Base-by-base conservation (phyloP, 2,797 vertebrate genomes). In the Naso thynnoides region DNA sequence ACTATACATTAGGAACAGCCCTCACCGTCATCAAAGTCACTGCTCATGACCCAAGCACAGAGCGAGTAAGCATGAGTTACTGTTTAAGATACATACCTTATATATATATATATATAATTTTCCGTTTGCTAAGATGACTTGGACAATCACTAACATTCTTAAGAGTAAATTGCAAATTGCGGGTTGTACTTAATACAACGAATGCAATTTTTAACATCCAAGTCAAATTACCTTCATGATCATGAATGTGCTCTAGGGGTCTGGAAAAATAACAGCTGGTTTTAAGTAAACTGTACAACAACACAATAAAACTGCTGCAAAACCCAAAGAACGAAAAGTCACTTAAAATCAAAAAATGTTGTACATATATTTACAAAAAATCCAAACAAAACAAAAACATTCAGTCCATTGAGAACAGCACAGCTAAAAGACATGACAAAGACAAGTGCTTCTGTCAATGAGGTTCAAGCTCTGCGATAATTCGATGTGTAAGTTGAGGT, bases 281-380 rank as follows among this genome's bases (percentile, higher is more conserved):
- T 79, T 86, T 82, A 74, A 80, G 81, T 86, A 83, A 91, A 88
- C 90, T 93, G 89, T 93, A 93, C 92, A 92, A 87, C 73, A 91
- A 86, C 70, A 84, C 80, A 85, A 86, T 76, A 76, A 73, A 85
- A 84, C 67, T 10, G 74, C 74, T 72, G 77, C 70, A 86, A 84
- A 86, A 70, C 41, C 47, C 64, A 79, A 86, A 71, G 18, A 70
- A 76, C 33, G 61, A 73, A 50, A 82, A 87, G 62, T 85, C 71
- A 84, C 79, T 88, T 73, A 85, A 36, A 90, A 89, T 86, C 81
- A 77, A 89, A 89, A n/a, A 89, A 86, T 66, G 83, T 85, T 83
- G 63, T 89, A 86, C 84, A 88, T 70, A 84, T 91, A 92, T 93
- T 92, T 92, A 93, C 91, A 93, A 84, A 89, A 87, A 67, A 66